A percentile compares a stretch with the other conserved stretches of the same genome.
These are phyloP conservation scores for Sarcophaga bullata DNA, from an alignment of 1,140 invertebrate species.

Conservation along the genomic window DNA sequence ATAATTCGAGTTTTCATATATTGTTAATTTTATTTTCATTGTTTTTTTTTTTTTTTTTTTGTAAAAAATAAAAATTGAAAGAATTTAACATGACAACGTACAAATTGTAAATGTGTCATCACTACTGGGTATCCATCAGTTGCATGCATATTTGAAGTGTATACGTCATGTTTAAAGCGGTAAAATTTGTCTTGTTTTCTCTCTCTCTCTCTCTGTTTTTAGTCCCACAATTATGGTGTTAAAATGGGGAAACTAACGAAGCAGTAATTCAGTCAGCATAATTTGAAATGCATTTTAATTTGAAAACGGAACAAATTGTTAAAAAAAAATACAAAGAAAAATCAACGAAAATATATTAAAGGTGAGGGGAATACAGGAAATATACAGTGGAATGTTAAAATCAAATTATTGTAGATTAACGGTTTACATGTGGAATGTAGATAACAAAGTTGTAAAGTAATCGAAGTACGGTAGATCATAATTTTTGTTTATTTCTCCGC, in stretches of 20 bases:
- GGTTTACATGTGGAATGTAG: too few species aligned
- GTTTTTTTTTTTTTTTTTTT: too few species aligned
- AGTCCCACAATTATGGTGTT: constrained; percentile 11
- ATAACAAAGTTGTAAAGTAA: too few species aligned
- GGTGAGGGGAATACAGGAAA: too few species aligned
- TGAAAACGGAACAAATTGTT: constrained; percentile 10
- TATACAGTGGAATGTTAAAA: too few species aligned
- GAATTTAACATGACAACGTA: constrained; percentile 18
- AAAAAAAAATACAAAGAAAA: too few species aligned
- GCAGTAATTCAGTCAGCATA: neutral
- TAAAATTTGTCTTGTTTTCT: neutral
- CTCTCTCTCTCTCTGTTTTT: neutral
- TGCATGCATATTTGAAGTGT: too few species aligned
- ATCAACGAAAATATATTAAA: too few species aligned
- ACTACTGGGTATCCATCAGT: neutral
- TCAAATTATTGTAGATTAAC: too few species aligned
- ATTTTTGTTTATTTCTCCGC: too few species aligned
- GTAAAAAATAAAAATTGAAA: neutral
- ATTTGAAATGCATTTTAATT: neutral
- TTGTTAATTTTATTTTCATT: too few species aligned
- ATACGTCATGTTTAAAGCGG: constrained; percentile 2
- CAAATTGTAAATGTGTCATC: neutral
- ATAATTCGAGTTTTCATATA: neutral
- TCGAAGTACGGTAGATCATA: too few species aligned
- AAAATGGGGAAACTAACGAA: constrained; percentile 5